Evolutionary conservation across 2,888 invertebrate species (phyloP).

Genomic region (Lithosia quadra): DNA sequence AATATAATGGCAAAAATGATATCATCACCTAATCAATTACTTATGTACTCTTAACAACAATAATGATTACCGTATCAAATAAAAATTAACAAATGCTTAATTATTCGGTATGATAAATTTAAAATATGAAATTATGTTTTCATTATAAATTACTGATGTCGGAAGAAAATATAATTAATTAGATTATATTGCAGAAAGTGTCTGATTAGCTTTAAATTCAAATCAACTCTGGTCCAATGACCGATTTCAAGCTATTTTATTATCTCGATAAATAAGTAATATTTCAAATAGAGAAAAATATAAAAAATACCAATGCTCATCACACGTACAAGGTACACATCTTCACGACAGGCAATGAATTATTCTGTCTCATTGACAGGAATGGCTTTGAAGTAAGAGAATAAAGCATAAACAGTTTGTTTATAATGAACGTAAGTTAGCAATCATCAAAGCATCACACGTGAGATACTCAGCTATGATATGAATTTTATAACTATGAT

Average conservation of each 20-base stretch:
- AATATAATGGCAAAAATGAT: constrained; percentile 71
- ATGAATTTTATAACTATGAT: constrained; percentile 13
- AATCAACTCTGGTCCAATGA: not conserved
- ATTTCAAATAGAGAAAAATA: not conserved
- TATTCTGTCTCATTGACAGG: constrained; percentile 28
- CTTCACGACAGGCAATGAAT: constrained; percentile 11
- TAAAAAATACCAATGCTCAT: not conserved
- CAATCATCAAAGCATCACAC: constrained; percentile 26
- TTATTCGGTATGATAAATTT: constrained; percentile 32
- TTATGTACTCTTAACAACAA: constrained; percentile 62
- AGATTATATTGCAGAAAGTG: not conserved
- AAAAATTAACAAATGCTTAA: constrained; percentile 44
- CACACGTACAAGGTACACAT: not conserved
- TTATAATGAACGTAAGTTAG: not conserved
- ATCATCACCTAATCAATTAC: constrained; percentile 51
- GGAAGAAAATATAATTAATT: not conserved
- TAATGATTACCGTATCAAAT: constrained; percentile 45
- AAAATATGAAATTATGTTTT: constrained; percentile 27
- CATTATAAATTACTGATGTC: not conserved
- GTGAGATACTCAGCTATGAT: constrained; percentile 17
- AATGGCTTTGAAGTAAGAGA: constrained; percentile 30
- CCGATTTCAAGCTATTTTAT: not conserved
- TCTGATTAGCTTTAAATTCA: not conserved
- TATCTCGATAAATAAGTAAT: not conserved
- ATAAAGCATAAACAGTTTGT: not conserved